phyloP scores from a whole-genome alignment of 1,140 invertebrate species.

The Asbolus verrucosus region DNA sequence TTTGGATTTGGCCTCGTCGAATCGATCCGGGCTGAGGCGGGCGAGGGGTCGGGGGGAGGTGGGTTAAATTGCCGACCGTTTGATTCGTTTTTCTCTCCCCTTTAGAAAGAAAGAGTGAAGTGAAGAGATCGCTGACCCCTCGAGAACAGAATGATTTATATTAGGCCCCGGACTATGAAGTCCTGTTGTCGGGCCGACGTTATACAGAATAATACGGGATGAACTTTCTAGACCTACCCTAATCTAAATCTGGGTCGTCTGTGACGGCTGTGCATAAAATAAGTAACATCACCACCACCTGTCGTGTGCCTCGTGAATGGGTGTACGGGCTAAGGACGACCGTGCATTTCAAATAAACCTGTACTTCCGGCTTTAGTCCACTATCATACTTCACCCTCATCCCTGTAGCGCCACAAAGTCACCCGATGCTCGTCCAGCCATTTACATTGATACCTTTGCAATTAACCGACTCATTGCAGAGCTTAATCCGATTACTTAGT shows the following conservation, averaged over 20 bases:
- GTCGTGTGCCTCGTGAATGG: constrained; percentile 46
- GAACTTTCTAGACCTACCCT: constrained; percentile 54
- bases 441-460: too few relatives aligned
- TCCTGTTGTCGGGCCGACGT: constrained; percentile 42
- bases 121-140: constrained; percentile 38
- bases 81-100: constrained; percentile 31
- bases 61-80: constrained; percentile 18
- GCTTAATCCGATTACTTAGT: not conserved
- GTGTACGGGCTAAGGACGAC: constrained; percentile 29
- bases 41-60: not conserved
- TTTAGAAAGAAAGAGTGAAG: constrained; percentile 34
- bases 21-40: constrained; percentile 3
- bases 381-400: constrained; percentile 7
- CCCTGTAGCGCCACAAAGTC: not conserved
- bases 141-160: constrained; percentile 43
- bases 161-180: constrained; percentile 23
- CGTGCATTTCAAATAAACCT: constrained; percentile 27
- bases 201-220: constrained; percentile 48
- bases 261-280: constrained; percentile 50
- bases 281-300: constrained; percentile 57
- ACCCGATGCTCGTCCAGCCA: too few relatives aligned
- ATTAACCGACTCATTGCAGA: too few relatives aligned
- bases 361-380: constrained; percentile 18
- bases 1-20: constrained; percentile 34
- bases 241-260: constrained; percentile 54